Evolutionary conservation across 2,888 invertebrate genomes (phyloP), one percentile per base, ranked within the genome.

Genomic region (Cerceris ruficornis): DNA sequence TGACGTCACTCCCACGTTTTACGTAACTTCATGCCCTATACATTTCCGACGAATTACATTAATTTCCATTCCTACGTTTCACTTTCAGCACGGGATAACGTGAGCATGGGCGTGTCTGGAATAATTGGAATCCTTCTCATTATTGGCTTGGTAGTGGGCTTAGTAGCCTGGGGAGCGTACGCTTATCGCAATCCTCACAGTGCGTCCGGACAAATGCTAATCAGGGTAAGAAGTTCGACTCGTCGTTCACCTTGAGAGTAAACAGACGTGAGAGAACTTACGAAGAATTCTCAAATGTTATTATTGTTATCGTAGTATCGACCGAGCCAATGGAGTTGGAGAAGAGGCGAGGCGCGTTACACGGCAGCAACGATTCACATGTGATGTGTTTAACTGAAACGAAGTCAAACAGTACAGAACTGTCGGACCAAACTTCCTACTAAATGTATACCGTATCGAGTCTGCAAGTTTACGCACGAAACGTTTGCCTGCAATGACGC

Each of bases 111-210:
- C 42, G 93, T 94, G 8, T 94, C 94, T 7, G 94, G 94, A 54
- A 93, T 94, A 62, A 94, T 97, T 61, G 95, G 95, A 6, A 95
- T 97, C 17, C 93, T 97, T 85, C 93, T 97, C 60, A 93, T 96
- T 41, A 92, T 97, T 68, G 94, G 95, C 0, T 92, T 97, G 59
- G 92, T 97, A 9, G 93, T 95, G 68, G 94, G 95, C 43, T 88
- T 96, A n/a, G 95, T 94, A 41, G 94, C 95, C 8, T 99, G 99
- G 99, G 93, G 96, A 15, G 93, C 96, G 15, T 99, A 99, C 92
- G 99, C 99, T 6, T 99, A 99, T 93, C 96, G 97, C 91, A 98
- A 98, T 93, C 99, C 99, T 1, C 98, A 98, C 91, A 97, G 98
- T 7, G 95, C 97, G 65, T 98, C 98, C 86, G 99, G 99, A 79